Conservation (phyloP, 2,113 vertebrate genomes). For the Acrocephalus arundinaceus region DNA sequence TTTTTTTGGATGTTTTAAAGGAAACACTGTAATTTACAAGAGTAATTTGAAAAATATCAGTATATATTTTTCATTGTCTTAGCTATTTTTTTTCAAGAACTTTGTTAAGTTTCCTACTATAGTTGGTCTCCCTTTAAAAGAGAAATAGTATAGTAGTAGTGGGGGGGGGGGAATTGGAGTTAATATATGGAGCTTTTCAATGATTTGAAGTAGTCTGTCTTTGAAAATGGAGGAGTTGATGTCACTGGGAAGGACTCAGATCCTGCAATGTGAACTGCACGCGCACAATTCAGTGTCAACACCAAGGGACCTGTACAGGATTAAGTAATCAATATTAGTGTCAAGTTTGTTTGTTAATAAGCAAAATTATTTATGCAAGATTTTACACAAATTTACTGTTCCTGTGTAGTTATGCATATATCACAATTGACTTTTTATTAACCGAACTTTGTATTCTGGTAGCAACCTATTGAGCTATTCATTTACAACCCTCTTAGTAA, state of each 20-base stretch:
- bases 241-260: neutral
- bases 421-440: neutral
- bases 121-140: neutral
- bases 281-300: neutral
- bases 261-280: neutral
- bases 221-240: neutral
- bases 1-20: neutral
- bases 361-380: neutral
- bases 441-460: neutral
- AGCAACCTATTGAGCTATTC: fast-evolving
- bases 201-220: neutral
- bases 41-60: neutral
- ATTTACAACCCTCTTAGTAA: neutral
- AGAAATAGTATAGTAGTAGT: neutral
- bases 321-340: neutral
- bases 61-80: neutral
- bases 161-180: fast-evolving
- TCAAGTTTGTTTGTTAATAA: neutral
- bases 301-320: neutral
- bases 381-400: neutral
- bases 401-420: neutral
- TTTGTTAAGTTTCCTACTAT: neutral
- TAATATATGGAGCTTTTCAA: neutral
- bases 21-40: neutral
- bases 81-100: neutral